Evolutionary conservation across 2,797 vertebrate genomes (phyloP), one percentile per base, ranked within the genome.

Genomic region (Periparus ater): DNA sequence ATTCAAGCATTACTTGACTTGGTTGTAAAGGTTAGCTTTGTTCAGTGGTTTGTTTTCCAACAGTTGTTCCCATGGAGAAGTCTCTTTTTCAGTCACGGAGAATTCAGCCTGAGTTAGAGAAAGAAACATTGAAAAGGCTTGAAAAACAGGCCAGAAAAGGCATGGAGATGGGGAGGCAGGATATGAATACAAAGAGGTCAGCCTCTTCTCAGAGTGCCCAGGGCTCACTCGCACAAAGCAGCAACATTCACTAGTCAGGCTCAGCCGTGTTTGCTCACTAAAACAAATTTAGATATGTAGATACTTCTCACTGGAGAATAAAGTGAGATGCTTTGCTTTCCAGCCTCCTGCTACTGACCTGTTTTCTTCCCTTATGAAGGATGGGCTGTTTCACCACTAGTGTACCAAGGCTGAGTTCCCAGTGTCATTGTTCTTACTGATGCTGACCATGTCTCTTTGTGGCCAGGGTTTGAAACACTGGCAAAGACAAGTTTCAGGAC

Each of bases 31-130:
- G 93, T 96, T 96, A 96, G 96, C 94, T 96, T 95, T 97, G 92
- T 95, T 87, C n/a, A 0, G 25, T 40, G 68, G 81, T 78, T 97
- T 97, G 92, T 95, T 97, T 96, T 88, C 79, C 65, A 85, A 71
- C 57, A 91, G 92, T 78, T 94, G 96, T 97, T 97, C 94, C 97
- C 96, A 96, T 96, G 96, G 96, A 95, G 93, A 97, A 95, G 68
- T 82, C 71, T 51, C 65, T 91, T 79, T 94, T 95, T 91, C 89
- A 76, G 66, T 94, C 61, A 61, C 13, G 10, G 71, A 85, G 82
- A 96, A 96, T 96, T 95, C 95, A 92, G 71, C 48, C 83, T 61
- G 65, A 55, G 67, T 61, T 81, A 90, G 58, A 93, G 89, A 85
- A 92, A 89, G 65, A 86, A 93, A 75, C 55, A 47, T 78, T 96